Evolutionary conservation across 2,797 vertebrate genomes (phyloP), one percentile per base, ranked within the genome.

Genomic region (Tinamus major): DNA sequence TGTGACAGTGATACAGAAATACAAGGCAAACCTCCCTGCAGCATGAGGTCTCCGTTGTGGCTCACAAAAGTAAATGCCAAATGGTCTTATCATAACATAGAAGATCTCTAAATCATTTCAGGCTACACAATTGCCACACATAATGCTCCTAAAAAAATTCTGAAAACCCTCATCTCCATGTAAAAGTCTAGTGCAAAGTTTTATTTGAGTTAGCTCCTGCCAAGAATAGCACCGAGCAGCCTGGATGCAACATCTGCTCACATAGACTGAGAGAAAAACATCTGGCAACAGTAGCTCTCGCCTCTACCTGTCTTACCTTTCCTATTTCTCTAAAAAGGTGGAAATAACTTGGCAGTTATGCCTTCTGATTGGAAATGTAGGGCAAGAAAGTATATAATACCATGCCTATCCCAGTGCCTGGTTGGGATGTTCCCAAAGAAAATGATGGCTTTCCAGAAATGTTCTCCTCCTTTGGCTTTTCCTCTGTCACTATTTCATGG

Each of bases 91-190:
- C 88, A 85, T 84, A 88, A 51, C 56, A 49, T 13, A 92, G 89
- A 93, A 77, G 89, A 83, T 89, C 92, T 88, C 79, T 96, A 94
- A 96, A 96, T 96, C 92, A 93, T 89, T 67, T 62, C 88, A 93
- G 91, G 59, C 68, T 91, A 82, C 42, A 85, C 79, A 86, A 85
- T 41, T 85, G 88, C 93, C 79, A 42, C 92, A 71, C 67, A 79
- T 79, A 92, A 93, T 71, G 78, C 59, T 89, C 81, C 68, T 68
- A 69, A 87, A 44, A 53, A 72, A 7, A 33, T 42, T 6, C 29
- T 9, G 29, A 26, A 31, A 77, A 8, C 67, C 3, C 61, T 77
- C 76, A 85, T 82, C 71, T 79, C 41, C 48, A 17, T 81, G 82
- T 58, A 31, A 88, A 95, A 89, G 65, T 11, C 67, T 7, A 56